Evolutionary conservation across 2,888 invertebrate species (phyloP).

Genomic region (Pandemis cinnamomeana): DNA sequence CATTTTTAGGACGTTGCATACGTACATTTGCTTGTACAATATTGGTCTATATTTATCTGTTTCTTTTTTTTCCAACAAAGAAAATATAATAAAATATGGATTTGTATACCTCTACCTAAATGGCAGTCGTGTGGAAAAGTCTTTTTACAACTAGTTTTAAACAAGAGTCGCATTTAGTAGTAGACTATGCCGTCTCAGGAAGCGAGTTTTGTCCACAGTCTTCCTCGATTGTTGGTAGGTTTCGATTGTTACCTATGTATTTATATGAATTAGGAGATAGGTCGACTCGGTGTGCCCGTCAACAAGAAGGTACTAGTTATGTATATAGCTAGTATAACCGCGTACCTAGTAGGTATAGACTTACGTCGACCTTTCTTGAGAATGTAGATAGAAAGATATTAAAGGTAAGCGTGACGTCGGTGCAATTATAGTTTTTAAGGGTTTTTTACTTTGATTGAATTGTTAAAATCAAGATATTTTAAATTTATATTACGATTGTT

Average conservation of each 20-base stretch:
- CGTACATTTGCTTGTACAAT: not conserved
- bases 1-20: not conserved
- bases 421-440: constrained; percentile 35
- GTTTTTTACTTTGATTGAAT: constrained; percentile 19
- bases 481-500: not conserved
- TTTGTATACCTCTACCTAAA: not conserved
- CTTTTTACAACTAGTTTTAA: not conserved
- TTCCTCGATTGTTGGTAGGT: constrained; percentile 43
- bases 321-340: not conserved
- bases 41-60: not conserved
- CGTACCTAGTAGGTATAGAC: not conserved
- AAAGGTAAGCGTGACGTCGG: constrained; percentile 19
- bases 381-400: constrained; percentile 15
- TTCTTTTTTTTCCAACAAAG: too few species aligned
- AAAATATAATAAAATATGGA: too few species aligned
- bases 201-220: constrained; percentile 22
- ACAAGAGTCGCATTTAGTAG: not conserved
- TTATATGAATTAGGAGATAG: constrained; percentile 11
- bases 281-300: constrained; percentile 11
- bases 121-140: not conserved
- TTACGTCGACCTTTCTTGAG: constrained; percentile 22
- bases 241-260: constrained; percentile 10
- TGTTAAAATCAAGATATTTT: constrained; percentile 16
- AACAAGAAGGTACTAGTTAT: not conserved
- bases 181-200: not conserved